A percentile compares a stretch with the other conserved stretches of the same genome.
Evolutionary conservation across 2,797 vertebrate genomes (phyloP).

Genomic region (Xiphorhynchus erythropygius): DNA sequence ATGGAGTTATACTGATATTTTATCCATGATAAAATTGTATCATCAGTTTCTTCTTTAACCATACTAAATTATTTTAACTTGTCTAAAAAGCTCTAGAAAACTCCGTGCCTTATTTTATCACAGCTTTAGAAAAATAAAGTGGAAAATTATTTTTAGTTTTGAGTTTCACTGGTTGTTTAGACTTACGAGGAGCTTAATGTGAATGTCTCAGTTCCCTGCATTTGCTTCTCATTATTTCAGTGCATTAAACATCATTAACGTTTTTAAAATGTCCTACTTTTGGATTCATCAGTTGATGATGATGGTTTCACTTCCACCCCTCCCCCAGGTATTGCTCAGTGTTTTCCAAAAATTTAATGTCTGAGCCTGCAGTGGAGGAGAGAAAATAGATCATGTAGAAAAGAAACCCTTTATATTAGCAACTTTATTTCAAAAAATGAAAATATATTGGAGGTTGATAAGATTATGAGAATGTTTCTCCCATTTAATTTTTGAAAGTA

Average conservation of each 20-base stretch:
- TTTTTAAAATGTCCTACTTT: not conserved
- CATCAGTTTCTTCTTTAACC: not conserved
- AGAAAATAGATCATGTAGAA: not conserved
- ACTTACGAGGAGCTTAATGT: not conserved
- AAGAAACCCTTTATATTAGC: not conserved
- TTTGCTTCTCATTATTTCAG: constrained; percentile 9
- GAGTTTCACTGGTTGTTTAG: not conserved
- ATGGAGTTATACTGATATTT: not conserved
- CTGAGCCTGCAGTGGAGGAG: not conserved
- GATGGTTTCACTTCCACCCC: not conserved
- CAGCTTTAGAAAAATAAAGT: not conserved
- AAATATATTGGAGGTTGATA: not conserved
- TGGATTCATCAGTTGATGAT: not conserved
- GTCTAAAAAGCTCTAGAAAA: not conserved
- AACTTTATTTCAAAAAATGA: not conserved
- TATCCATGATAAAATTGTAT: not conserved
- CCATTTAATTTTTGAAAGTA: not conserved
- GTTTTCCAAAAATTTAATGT: not conserved
- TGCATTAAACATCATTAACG: not conserved
- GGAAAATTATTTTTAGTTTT: not conserved
- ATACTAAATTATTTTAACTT: not conserved
- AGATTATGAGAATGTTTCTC: not conserved
- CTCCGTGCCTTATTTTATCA: not conserved
- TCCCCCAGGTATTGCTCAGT: not conserved
- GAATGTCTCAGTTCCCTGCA: not conserved